A percentile compares a stretch with the other conserved stretches of the same genome.
These are phyloP conservation scores for Melangyna quadrimaculata DNA, from an alignment of 2,888 invertebrate genomes.

Conservation along the genomic window DNA sequence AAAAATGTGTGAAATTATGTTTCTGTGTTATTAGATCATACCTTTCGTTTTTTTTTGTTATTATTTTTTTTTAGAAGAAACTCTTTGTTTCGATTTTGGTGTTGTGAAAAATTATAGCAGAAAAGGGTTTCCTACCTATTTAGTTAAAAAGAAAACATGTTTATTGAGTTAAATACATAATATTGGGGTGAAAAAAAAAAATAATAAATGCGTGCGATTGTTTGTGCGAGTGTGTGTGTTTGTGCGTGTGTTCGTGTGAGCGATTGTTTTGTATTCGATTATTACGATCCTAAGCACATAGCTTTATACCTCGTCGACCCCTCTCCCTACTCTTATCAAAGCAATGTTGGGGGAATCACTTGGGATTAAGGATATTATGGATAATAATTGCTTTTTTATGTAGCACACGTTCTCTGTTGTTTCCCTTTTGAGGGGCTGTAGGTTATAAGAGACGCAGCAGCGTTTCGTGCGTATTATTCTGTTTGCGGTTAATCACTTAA, in stretches of 20 bases:
- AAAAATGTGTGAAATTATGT: slow-evolving; percentile 9
- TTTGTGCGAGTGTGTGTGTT: neutral
- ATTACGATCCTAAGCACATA: slow-evolving; percentile 17
- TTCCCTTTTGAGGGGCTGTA: neutral
- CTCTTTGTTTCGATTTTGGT: neutral
- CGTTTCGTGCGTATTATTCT: neutral
- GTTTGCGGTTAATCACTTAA: slow-evolving; percentile 42
- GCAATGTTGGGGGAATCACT: neutral
- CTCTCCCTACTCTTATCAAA: neutral
- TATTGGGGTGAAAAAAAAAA: neutral
- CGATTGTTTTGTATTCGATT: slow-evolving; percentile 4
- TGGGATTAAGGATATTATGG: slow-evolving; percentile 28
- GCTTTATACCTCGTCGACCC: too few species aligned
- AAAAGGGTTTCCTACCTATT: too few species aligned
- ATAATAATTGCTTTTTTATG: slow-evolving; percentile 29
- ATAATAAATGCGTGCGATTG: neutral
- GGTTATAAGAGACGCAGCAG: too few species aligned
- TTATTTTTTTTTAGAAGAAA: neutral
- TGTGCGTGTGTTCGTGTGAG: neutral
- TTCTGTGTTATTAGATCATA: slow-evolving; percentile 42
- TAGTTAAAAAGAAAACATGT: too few species aligned
- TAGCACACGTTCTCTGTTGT: neutral
- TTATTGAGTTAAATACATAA: too few species aligned
- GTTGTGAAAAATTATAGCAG: neutral
- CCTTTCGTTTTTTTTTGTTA: slow-evolving; percentile 13